These are phyloP conservation scores for Amphiura filiformis DNA, from an alignment of 35 echinoderm and acorn worm species.

Conservation along the genomic window DNA sequence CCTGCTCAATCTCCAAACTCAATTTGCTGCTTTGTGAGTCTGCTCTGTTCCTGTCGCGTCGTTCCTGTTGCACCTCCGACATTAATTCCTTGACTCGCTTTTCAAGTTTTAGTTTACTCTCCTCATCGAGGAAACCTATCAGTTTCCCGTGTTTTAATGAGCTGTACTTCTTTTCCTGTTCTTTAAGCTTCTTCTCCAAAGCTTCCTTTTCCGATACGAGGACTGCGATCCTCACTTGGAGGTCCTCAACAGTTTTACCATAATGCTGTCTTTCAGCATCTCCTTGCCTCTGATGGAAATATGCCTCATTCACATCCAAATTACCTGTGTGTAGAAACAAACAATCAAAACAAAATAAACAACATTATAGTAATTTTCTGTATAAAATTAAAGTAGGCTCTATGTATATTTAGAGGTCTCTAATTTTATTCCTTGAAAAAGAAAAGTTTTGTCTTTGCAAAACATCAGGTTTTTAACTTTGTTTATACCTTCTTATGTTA, in stretches of 20 bases:
- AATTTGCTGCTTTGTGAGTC: background rate
- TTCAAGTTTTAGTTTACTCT: background rate
- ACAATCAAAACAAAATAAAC: no score
- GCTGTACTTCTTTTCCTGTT: background rate
- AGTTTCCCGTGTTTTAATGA: no score
- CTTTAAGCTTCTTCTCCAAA: slow-evolving; percentile 6
- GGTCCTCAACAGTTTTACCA: background rate
- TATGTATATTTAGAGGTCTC: no score
- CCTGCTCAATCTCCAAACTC: background rate
- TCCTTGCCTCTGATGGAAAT: slow-evolving; percentile 15
- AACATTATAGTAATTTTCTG: no score
- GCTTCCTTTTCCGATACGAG: slow-evolving; percentile 18
- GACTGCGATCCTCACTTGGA: slow-evolving; percentile 15
- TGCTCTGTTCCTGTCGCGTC: background rate
- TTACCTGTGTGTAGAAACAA: no score
- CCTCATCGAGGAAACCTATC: background rate
- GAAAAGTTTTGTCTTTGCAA: no score
- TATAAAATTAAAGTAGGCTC: no score
- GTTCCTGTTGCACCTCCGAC: background rate
- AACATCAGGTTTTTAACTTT: no score
- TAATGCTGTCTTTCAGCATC: slow-evolving; percentile 18
- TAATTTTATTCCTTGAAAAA: no score
- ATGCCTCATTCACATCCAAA: background rate
- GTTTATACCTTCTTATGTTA: no score
- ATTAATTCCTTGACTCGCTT: background rate